Evolutionary conservation across 2,113 vertebrate genomes (phyloP), one percentile per base, ranked within the genome.

Genomic region (Pyxicephalus adspersus): DNA sequence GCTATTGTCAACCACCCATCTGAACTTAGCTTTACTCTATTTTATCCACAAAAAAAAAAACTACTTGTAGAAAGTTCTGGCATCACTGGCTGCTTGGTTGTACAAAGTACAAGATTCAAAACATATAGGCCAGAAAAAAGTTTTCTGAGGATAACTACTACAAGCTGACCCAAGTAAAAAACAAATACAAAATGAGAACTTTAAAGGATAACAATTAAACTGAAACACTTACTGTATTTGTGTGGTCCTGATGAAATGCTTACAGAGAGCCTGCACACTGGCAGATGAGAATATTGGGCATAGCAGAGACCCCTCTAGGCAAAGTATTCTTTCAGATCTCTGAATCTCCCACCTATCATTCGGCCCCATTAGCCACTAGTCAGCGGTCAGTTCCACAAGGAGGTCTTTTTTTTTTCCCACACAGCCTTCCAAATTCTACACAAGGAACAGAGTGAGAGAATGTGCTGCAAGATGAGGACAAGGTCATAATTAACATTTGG

Each of bases 401-500:
- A 83, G 84, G 84, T 80, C 78, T 74, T 64, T 84, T 45, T 81
- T 83, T 84, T 85, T 86, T 85, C 86, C 83, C 87, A 86, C 83
- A 85, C 63, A 8, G 0, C 54, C 58, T 81, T 88, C 87, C 85
- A 87, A 87, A 72, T 34, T 77, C 45, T 72, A 64, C 71, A 65
- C 64, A 77, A n/a, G 0, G 85, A 80, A 80, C 73, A 79, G 73
- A 88, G 85, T 80, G 70, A 83, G 70, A 84, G 83, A 85, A 87
- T 84, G 64, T 34, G 74, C 83, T 81, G 81, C 22, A 29, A 23
- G 20, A 23, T 31, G 72, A 71, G 63, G 65, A 20, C 55, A 16
- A 31, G 58, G 19, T n/a, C 18, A 77, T 19, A 64, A 76, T 60
- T 64, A 64, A 29, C 2, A 60, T 29, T 25, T 78, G 38, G 55